Base-by-base conservation (phyloP, 2,888 invertebrate genomes). In the Drosophila niveifrons region DNA sequence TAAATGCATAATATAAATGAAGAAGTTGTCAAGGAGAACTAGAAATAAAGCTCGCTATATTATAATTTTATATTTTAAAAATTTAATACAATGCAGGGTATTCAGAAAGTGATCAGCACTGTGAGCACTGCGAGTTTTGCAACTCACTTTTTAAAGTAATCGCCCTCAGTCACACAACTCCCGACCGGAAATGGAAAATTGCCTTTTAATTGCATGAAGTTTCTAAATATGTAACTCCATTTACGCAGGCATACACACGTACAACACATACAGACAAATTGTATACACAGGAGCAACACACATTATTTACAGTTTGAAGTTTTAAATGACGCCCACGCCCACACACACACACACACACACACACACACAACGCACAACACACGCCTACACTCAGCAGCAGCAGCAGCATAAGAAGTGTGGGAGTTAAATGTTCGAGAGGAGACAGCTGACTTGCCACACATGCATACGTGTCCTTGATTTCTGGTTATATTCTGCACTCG, bases 161-260 rank as follows among this genome's bases (percentile, higher is more conserved):
- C 57, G 80, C 66, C 64, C 58, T 50, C 74, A 74, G 70, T 74
- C 70, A 66, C 70, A 74, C 65, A 63, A 70, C 39, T 52, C 58
- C 62, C 52, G 66, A 17, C 78, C 58, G 75, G 61, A 68, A 73
- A 69, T 65, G 68, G 71, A 58, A 84, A 82, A 87, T 82, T 78
- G 85, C 56, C 65, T 81, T 82, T 84, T 87, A 87, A 82, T 82
- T 82, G 82, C 66, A 74, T 72, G 66, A 84, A 73, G 57, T 72
- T 77, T 47, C 46, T n/a, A 48, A 66, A 52, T 47, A 56, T 55
- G 53, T 66, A 51, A 52, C 47, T 18, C 28, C 17, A 58, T 29
- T 47, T 39, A 53, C 13, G 47, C 13, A 47, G 36, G 58, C 39
- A 23, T 23, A 53, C 44, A n/a, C 1, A 55, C 8, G 23, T 0